Base-by-base conservation (phyloP, 2,797 vertebrate species). In the Diplodus sargus region DNA sequence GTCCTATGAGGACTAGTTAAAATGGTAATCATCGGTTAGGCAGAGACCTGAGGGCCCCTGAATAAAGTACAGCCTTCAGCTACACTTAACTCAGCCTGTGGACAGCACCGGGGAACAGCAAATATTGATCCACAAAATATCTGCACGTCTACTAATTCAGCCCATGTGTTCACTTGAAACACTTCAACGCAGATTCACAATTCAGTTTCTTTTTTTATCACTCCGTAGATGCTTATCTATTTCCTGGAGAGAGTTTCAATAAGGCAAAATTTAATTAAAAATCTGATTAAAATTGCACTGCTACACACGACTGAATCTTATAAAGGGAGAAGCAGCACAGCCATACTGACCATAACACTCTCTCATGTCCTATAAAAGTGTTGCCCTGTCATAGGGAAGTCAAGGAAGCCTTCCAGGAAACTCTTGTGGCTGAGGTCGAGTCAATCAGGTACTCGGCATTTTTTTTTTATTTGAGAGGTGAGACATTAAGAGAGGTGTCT, bases 231-330 rank as follows among this genome's bases (percentile, higher is more conserved):
- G 59, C 67, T 80, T 70, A 71, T 74, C 54, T 62, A 9, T 80
- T 70, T 81, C 58, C 81, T 42, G 8, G 53, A 60, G 57, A 86
- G 70, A 67, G 76, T 75, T 76, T 88, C 74, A 87, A 66, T 57
- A 68, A 79, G 65, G 78, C 49, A 64, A 79, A 79, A 82, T 88
- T 80, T 90, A 84, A 87, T 87, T 83, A 87, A 84, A 91, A 86
- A 87, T 76, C 74, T 63, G 63, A 90, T 90, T 81, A 82, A 77
- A 84, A 80, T 66, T 73, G 59, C 22, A 18, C 61, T 23, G 66
- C 60, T 75, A 70, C 78, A 70, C 65, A 45, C 30, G 7, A 5
- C 73, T 70, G 61, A 72, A 74, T 61, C 65, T 62, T 74, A 64
- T 80, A 66, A 82, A 87, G 63, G 58, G 61, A 78, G 64, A 42